Percentiles rank a stretch among this genome's conserved stretches.
Evolutionary conservation across 92 coral and sea anemone species (phyloP).

Genomic region (Epizoanthus fatuus): DNA sequence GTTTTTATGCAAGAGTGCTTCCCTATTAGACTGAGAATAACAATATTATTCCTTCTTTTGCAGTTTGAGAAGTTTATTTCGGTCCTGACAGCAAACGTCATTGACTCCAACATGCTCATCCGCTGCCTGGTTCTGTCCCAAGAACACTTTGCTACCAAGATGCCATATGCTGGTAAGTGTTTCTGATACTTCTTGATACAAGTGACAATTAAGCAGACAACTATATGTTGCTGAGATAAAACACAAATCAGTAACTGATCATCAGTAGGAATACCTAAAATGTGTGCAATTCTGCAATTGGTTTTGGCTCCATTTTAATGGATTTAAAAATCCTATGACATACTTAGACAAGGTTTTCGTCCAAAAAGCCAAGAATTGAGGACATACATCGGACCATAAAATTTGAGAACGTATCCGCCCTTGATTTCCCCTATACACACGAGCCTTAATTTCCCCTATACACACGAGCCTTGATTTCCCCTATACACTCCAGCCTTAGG

Average conservation of each 20-base stretch:
- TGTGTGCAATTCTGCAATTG: neutral
- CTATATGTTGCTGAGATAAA: too few relatives aligned
- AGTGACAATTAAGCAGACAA: neutral
- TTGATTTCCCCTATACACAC: too few relatives aligned
- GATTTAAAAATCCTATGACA: neutral
- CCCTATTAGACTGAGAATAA: neutral
- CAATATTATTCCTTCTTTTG: constrained; percentile 14
- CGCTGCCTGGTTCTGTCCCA: constrained; percentile 95
- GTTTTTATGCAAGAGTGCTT: too few relatives aligned
- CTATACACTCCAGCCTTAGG: too few relatives aligned
- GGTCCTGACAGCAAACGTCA: constrained; percentile 92
- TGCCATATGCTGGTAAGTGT: constrained; percentile 76
- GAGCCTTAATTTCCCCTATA: too few relatives aligned
- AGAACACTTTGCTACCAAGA: constrained; percentile 85
- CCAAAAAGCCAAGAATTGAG: too few relatives aligned
- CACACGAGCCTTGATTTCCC: too few relatives aligned
- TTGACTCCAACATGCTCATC: constrained; percentile 99
- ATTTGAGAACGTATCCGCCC: too few relatives aligned
- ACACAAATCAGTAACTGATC: too few relatives aligned
- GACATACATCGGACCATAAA: too few relatives aligned
- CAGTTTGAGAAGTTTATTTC: constrained; percentile 96
- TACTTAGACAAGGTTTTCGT: neutral
- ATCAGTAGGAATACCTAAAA: too few relatives aligned
- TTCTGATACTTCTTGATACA: neutral
- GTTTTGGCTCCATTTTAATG: neutral